phyloP scores from a whole-genome alignment of 2,888 invertebrate genomes.

The Diplazon laetatorius region DNA sequence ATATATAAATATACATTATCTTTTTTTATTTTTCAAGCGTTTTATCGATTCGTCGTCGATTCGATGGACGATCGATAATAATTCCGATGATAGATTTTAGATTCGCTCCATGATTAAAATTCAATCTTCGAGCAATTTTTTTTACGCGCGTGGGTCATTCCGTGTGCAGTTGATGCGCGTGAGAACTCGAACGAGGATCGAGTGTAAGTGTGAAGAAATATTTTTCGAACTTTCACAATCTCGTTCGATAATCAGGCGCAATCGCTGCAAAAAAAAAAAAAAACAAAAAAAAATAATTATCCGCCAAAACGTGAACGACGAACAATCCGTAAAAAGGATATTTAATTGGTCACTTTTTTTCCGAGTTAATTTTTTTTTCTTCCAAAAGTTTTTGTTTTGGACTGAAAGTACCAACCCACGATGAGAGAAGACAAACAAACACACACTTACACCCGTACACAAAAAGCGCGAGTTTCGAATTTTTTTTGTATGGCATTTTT shows the following conservation, averaged over 20 bases:
- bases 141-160: too few species aligned
- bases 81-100: constrained; percentile 41
- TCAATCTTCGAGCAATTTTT: constrained; percentile 11
- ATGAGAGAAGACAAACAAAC: constrained; percentile 39
- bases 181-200: constrained; percentile 34
- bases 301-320: constrained; percentile 57
- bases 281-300: not conserved
- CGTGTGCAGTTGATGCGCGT: constrained; percentile 32
- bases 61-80: constrained; percentile 13
- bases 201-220: too few species aligned
- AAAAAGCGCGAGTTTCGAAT: constrained; percentile 1
- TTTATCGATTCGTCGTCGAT: constrained; percentile 32
- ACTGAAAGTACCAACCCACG: constrained; percentile 64
- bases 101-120: constrained; percentile 31
- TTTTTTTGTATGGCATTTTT: constrained; percentile 10
- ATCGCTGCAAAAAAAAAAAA: constrained; percentile 36
- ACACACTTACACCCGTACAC: constrained; percentile 26
- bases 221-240: constrained; percentile 25
- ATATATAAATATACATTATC: too few species aligned
- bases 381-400: constrained; percentile 66
- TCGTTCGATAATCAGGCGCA: constrained; percentile 32
- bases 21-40: constrained; percentile 38
- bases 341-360: constrained; percentile 66
- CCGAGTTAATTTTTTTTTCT: constrained; percentile 65
- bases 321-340: constrained; percentile 67